These are phyloP conservation scores for Ridgeia piscesae DNA, from an alignment of 1,140 invertebrate genomes.

Conservation along the genomic window DNA sequence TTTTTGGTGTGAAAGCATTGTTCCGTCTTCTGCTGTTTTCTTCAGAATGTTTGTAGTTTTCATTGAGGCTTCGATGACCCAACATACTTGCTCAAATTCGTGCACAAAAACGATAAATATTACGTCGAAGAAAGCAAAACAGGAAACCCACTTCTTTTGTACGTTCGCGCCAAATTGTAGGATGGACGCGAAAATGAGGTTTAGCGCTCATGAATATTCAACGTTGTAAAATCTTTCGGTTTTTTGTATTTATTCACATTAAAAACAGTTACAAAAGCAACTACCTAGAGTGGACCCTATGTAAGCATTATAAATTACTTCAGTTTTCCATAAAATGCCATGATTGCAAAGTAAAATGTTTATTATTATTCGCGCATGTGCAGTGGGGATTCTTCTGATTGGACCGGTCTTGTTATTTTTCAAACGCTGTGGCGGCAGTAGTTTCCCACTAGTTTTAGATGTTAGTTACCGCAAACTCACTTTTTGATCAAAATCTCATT, in stretches of 20 bases:
- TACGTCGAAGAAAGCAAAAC: neutral
- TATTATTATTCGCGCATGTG: neutral
- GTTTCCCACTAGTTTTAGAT: neutral
- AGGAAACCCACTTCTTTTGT: neutral
- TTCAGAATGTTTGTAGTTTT: neutral
- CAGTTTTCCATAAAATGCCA: neutral
- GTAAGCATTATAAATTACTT: neutral
- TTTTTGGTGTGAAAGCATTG: neutral
- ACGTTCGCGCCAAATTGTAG: neutral
- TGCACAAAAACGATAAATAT: neutral
- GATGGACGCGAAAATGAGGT: neutral
- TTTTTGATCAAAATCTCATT: neutral
- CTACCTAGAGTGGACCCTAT: neutral
- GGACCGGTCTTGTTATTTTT: conserved; percentile 1
- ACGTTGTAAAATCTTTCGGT: neutral
- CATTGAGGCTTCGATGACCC: neutral
- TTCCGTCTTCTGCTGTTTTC: neutral
- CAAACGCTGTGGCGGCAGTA: neutral
- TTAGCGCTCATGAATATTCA: neutral
- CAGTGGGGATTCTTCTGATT: neutral
- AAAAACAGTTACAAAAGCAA: neutral
- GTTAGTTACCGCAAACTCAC: neutral
- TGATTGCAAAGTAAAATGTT: neutral
- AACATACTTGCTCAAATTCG: neutral
- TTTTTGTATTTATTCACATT: neutral